Percentiles rank a stretch among this genome's conserved stretches.
phyloP scores from a whole-genome alignment of 92 coral and sea anemone species.

The Palythoa grandiflora region DNA sequence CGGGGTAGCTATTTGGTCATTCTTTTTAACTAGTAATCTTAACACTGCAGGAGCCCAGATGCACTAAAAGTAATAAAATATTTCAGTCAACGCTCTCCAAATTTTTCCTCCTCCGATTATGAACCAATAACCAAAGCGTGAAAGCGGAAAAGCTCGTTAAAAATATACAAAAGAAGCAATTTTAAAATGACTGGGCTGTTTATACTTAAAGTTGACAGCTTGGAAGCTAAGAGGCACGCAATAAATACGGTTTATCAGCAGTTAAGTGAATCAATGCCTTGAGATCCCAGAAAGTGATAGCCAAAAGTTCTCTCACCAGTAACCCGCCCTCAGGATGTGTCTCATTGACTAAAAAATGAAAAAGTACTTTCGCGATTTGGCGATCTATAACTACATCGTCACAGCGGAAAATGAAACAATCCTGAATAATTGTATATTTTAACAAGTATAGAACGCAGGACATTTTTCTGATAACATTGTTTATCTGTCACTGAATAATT shows the following conservation, averaged over 20 bases:
- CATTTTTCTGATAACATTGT: slow-evolving; percentile 25
- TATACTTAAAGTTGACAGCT: slow-evolving; percentile 88
- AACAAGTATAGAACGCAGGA: slow-evolving; percentile 20
- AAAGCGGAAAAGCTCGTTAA: slow-evolving; percentile 48
- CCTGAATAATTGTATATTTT: slow-evolving; percentile 19
- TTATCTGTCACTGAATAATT: slow-evolving; percentile 22
- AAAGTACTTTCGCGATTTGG: slow-evolving; percentile 24
- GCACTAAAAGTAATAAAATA: slow-evolving; percentile 39
- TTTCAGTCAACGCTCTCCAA: slow-evolving; percentile 53
- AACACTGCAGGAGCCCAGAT: slow-evolving; percentile 55
- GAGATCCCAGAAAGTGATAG: slow-evolving; percentile 2
- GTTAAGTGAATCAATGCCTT: slow-evolving; percentile 28
- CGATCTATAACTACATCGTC: slow-evolving; percentile 5
- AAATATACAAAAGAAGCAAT: slow-evolving; percentile 86
- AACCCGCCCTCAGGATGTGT: slow-evolving; percentile 4
- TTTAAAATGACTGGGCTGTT: slow-evolving; percentile 91
- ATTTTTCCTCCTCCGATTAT: slow-evolving; percentile 40
- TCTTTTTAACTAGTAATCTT: slow-evolving; percentile 27
- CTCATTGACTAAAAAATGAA: neutral
- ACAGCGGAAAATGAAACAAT: slow-evolving; percentile 20
- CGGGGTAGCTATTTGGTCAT: slow-evolving; percentile 32
- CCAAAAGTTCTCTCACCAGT: neutral
- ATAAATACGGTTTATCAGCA: slow-evolving; percentile 47
- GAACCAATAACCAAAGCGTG: slow-evolving; percentile 33
- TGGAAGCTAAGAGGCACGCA: slow-evolving; percentile 86